Evolutionary conservation across 2,797 vertebrate species (phyloP).

Genomic region (Microtus agrestis): DNA sequence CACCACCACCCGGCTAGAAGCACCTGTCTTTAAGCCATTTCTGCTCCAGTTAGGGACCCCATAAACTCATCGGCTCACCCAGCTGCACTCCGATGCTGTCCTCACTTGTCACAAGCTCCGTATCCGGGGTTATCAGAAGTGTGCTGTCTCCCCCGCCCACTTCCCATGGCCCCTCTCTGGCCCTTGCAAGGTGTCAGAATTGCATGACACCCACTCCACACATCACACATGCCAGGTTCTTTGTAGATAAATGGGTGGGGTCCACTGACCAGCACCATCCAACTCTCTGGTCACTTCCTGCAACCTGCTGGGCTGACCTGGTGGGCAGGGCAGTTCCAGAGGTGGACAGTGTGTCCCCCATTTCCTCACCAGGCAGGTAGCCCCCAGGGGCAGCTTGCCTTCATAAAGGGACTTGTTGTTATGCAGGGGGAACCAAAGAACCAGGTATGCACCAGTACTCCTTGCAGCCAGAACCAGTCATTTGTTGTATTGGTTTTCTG

Average conservation of each 20-base stretch:
- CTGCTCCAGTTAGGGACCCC: neutral
- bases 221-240: too few species aligned
- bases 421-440: too few species aligned
- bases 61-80: fast-evolving
- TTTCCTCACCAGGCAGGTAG: too few species aligned
- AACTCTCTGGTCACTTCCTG: neutral
- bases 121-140: neutral
- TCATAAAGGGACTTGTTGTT: fast-evolving
- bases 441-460: neutral
- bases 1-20: too few species aligned
- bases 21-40: too few species aligned
- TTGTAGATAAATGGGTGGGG: neutral
- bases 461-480: fast-evolving
- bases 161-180: neutral
- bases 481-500: neutral
- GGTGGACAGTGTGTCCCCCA: neutral
- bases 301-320: neutral
- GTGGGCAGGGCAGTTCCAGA: neutral
- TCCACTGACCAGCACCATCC: neutral
- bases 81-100: too few species aligned
- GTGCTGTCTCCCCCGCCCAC: neutral
- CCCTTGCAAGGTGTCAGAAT: neutral
- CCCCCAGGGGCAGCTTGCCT: neutral
- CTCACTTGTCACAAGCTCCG: neutral
- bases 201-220: neutral